Evolutionary conservation across 1,140 invertebrate species (phyloP).

Genomic region (Diachasmimorpha longicaudata): DNA sequence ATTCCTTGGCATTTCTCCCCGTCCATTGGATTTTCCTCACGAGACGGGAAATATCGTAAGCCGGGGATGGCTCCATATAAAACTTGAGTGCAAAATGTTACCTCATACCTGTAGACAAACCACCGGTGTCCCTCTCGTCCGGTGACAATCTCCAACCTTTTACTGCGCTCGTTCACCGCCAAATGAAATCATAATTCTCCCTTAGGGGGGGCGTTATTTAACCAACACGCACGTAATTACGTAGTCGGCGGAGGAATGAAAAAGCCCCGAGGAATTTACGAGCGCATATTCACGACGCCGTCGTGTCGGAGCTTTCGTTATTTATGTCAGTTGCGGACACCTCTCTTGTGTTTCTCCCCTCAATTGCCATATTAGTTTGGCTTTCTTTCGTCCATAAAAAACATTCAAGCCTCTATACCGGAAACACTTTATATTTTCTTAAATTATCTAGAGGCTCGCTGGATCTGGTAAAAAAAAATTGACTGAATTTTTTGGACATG

Average conservation of each 20-base stretch:
- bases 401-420: too few species aligned
- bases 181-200: slow-evolving; percentile 38
- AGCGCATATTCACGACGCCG: slow-evolving; percentile 11
- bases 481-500: too few species aligned
- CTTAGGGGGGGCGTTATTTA: slow-evolving; percentile 34
- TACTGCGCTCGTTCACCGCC: slow-evolving; percentile 6
- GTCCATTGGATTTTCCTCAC: not conserved
- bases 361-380: not conserved
- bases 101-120: not conserved
- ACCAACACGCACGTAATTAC: slow-evolving; percentile 35
- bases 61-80: not conserved
- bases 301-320: slow-evolving; percentile 17
- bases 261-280: slow-evolving; percentile 29
- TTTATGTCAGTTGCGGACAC: slow-evolving; percentile 5
- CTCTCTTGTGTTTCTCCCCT: not conserved
- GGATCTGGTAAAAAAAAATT: too few species aligned
- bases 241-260: slow-evolving; percentile 23
- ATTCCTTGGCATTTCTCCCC: too few species aligned
- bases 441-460: too few species aligned
- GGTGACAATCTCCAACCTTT: not conserved
- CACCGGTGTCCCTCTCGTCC: not conserved
- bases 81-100: not conserved
- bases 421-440: too few species aligned
- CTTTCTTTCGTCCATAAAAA: not conserved
- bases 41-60: not conserved